Conservation (phyloP, 2,888 invertebrate species). For the Xestoiulus laeticollis region DNA sequence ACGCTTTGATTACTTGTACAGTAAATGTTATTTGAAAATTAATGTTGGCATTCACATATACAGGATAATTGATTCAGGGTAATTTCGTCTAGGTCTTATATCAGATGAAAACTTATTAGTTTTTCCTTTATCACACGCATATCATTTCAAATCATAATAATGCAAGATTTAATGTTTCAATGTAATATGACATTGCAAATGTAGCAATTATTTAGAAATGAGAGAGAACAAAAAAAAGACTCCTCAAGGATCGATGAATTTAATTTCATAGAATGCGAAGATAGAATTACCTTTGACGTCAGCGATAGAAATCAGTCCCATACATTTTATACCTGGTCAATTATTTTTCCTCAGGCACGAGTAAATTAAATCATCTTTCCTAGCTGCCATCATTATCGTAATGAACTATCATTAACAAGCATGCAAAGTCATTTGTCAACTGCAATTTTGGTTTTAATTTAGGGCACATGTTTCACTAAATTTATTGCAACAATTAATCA, state of each 20-base stretch:
- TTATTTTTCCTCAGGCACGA: not conserved
- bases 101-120: too few relatives aligned
- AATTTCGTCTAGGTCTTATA: too few relatives aligned
- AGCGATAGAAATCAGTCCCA: not conserved
- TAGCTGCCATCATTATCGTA: not conserved
- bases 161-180: not conserved
- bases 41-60: too few relatives aligned
- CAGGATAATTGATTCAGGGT: too few relatives aligned
- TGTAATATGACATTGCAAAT: not conserved
- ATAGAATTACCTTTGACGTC: not conserved
- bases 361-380: not conserved
- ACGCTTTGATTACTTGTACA: too few relatives aligned
- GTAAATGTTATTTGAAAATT: too few relatives aligned
- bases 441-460: not conserved
- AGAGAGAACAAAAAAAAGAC: not conserved
- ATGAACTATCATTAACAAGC: constrained; percentile 8
- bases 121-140: not conserved
- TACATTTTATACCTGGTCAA: not conserved
- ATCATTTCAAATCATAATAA: not conserved
- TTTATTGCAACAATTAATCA: constrained; percentile 25
- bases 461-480: not conserved
- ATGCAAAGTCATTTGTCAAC: constrained; percentile 7
- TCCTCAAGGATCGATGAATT: not conserved
- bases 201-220: not conserved
- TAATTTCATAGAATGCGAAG: not conserved